Conservation (phyloP, 2,888 invertebrate species). For the Sussaba pulchella region DNA sequence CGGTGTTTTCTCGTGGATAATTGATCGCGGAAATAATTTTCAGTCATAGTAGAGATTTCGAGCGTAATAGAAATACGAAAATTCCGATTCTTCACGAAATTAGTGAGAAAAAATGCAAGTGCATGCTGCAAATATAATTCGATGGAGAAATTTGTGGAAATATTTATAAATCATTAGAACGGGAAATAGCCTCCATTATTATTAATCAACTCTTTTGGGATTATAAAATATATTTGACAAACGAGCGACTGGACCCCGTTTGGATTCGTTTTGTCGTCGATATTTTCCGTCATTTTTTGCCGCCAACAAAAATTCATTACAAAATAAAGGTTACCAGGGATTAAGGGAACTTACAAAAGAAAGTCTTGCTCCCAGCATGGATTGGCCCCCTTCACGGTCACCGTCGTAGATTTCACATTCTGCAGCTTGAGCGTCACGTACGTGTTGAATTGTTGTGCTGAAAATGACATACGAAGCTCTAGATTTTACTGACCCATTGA, state of each 20-base stretch:
- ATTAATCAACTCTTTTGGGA: neutral
- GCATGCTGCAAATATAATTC: too few relatives aligned
- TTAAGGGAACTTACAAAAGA: constrained; percentile 94
- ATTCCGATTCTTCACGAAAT: too few relatives aligned
- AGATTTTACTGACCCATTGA: constrained; percentile 47
- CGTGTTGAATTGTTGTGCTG: constrained; percentile 96
- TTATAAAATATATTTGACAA: neutral
- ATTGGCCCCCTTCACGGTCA: constrained; percentile 97
- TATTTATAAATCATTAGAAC: neutral
- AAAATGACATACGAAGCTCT: constrained; percentile 77
- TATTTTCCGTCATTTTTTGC: too few relatives aligned
- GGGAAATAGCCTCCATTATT: too few relatives aligned
- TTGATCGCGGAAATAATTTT: too few relatives aligned
- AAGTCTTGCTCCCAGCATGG: constrained; percentile 99
- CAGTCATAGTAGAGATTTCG: too few relatives aligned
- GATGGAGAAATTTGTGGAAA: neutral
- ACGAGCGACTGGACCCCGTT: neutral
- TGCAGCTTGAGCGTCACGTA: constrained; percentile 98
- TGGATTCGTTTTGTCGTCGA: neutral
- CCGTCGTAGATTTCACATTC: constrained; percentile 99
- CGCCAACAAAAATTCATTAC: neutral
- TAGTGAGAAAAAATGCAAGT: neutral
- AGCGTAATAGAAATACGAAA: too few relatives aligned
- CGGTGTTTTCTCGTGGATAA: too few relatives aligned
- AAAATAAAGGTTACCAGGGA: constrained; percentile 11